Percentiles rank a stretch among this genome's conserved stretches.
phyloP scores from a whole-genome alignment of 2,797 vertebrate species.

The Coregonus suidteri region DNA sequence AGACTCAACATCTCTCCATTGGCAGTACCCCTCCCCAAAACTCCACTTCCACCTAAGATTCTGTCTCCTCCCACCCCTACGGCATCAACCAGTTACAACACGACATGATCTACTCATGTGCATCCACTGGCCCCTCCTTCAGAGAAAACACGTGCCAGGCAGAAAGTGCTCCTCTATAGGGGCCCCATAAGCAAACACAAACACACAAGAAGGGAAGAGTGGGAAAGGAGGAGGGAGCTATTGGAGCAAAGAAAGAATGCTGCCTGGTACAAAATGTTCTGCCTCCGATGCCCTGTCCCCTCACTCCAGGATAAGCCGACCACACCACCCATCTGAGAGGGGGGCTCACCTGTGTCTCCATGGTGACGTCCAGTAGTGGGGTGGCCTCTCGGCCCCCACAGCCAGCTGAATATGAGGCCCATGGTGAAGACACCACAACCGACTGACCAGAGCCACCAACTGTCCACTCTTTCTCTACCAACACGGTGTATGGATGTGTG shows the following conservation, averaged over 20 bases:
- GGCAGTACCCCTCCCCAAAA: neutral
- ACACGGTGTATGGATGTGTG: neutral
- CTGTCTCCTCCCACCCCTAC: conserved; percentile 1
- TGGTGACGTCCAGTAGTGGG: conserved; percentile 26
- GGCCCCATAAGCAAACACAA: conserved; percentile 10
- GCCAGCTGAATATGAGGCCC: conserved; percentile 61
- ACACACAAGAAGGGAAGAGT: neutral
- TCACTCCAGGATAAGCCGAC: neutral
- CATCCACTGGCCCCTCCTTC: neutral
- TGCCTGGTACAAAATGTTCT: conserved; percentile 66
- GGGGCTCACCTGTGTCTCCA: conserved; percentile 55
- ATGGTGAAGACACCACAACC: conserved; percentile 23
- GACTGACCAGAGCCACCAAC: neutral
- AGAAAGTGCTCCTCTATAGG: conserved; percentile 6
- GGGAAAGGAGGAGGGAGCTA: neutral
- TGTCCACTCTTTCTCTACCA: neutral
- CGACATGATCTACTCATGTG: neutral
- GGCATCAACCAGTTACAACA: conserved; percentile 11
- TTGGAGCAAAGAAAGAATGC: conserved; percentile 11
- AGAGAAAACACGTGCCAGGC: conserved; percentile 11
- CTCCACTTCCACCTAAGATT: neutral
- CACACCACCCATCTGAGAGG: conserved; percentile 16
- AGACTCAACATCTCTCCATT: neutral
- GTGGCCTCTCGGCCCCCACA: conserved; percentile 38
- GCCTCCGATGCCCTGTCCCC: conserved; percentile 23